These are phyloP conservation scores for Ophthalmolycus amberensis DNA, from an alignment of 2,113 vertebrate species.

Conservation along the genomic window DNA sequence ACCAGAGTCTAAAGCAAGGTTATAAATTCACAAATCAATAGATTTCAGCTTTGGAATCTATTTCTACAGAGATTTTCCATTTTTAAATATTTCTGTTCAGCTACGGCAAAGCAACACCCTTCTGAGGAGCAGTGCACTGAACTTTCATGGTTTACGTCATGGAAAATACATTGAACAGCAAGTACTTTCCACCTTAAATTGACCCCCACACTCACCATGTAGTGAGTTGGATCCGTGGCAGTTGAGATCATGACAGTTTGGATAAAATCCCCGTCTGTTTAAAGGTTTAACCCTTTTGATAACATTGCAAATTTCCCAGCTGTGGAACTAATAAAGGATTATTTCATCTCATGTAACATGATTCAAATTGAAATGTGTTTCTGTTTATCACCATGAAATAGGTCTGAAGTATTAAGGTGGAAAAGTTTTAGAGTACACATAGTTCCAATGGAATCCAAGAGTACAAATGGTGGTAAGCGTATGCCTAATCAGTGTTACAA, in stretches of 20 bases:
- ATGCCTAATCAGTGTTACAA: background rate
- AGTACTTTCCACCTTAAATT: background rate
- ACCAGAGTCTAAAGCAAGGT: background rate
- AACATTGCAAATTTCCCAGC: no score
- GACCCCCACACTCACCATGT: slow-evolving; percentile 87
- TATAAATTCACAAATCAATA: background rate
- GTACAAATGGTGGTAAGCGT: background rate
- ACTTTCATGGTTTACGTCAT: background rate
- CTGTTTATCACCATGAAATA: background rate
- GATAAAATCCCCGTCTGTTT: no score
- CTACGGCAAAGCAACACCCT: background rate
- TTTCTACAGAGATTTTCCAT: background rate
- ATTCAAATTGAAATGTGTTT: background rate
- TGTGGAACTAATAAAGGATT: background rate
- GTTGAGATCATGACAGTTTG: no score
- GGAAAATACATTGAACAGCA: background rate
- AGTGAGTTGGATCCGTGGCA: no score
- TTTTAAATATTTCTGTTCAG: background rate
- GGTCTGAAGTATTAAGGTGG: background rate
- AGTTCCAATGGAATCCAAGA: background rate
- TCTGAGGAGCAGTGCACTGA: background rate
- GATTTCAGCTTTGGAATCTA: background rate
- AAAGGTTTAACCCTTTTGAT: no score
- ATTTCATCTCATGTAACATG: background rate
- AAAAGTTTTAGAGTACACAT: background rate